Evolutionary conservation across 2,888 invertebrate species (phyloP).

Genomic region (Scaptomyza reducta): DNA sequence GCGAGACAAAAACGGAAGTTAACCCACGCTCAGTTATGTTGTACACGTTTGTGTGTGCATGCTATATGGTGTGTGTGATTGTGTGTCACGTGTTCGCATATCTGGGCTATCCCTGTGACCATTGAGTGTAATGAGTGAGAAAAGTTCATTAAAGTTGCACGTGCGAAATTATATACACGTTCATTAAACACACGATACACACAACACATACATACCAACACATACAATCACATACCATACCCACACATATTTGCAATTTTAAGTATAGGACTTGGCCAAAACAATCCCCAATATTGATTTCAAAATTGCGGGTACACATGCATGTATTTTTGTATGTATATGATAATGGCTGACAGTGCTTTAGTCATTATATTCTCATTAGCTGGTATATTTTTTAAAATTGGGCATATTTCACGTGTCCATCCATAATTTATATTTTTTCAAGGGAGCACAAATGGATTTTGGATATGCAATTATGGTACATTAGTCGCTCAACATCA

Average conservation of each 20-base stretch:
- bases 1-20: conserved; percentile 49
- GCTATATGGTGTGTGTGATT: no score
- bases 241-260: conserved; percentile 52
- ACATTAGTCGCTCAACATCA: no score
- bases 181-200: not conserved
- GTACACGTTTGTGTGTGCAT: not conserved
- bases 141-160: conserved; percentile 79
- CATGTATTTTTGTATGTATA: no score
- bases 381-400: conserved; percentile 55
- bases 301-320: not conserved
- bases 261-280: conserved; percentile 57
- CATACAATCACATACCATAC: no score
- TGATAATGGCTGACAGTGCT: conserved; percentile 47
- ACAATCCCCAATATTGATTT: conserved; percentile 12
- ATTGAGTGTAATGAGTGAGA: conserved; percentile 74
- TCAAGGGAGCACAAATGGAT: not conserved
- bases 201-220: conserved; percentile 2
- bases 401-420: not conserved
- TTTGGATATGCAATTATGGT: no score
- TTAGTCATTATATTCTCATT: conserved; percentile 60
- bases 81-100: conserved; percentile 17
- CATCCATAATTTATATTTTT: not conserved
- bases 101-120: conserved; percentile 15
- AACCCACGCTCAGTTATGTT: not conserved
- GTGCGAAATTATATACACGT: conserved; percentile 61